Evolutionary conservation across 2,888 invertebrate species (phyloP).

Genomic region (Dryococelus australis): DNA sequence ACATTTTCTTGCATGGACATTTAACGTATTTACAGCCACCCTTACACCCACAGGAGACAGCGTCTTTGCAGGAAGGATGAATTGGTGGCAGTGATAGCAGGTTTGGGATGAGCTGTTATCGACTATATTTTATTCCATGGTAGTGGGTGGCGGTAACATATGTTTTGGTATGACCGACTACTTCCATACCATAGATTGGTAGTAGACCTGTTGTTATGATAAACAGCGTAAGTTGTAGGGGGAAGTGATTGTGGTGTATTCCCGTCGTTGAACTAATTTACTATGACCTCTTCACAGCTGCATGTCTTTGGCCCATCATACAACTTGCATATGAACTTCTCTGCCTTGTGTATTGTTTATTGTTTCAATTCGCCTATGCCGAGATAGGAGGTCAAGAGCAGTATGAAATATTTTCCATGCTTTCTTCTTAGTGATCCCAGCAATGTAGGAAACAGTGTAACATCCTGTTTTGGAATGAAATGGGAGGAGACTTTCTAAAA

Average conservation of each 20-base stretch:
- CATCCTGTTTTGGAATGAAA: neutral
- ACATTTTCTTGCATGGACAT: no score
- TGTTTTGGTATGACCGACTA: slow-evolving; percentile 4
- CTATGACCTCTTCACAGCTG: neutral
- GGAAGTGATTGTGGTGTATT: neutral
- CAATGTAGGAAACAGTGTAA: slow-evolving; percentile 12
- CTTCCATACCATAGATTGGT: neutral
- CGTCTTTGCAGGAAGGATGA: no score
- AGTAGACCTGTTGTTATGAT: neutral
- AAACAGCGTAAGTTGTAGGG: neutral
- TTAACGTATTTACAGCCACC: no score
- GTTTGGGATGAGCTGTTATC: no score
- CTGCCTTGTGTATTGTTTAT: neutral
- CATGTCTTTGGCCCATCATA: neutral
- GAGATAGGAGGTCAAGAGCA: neutral
- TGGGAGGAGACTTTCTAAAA: neutral
- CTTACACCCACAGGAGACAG: no score
- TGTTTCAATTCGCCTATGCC: neutral
- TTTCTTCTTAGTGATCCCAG: neutral
- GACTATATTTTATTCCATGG: neutral
- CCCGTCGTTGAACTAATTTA: neutral
- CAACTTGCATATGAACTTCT: slow-evolving; percentile 2
- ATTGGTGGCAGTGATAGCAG: no score
- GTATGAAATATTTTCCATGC: neutral
- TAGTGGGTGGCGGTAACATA: slow-evolving; percentile 2